A percentile compares a stretch with the other conserved stretches of the same genome.
phyloP scores from a whole-genome alignment of 1,140 invertebrate genomes.

The Hypothenemus hampei region DNA sequence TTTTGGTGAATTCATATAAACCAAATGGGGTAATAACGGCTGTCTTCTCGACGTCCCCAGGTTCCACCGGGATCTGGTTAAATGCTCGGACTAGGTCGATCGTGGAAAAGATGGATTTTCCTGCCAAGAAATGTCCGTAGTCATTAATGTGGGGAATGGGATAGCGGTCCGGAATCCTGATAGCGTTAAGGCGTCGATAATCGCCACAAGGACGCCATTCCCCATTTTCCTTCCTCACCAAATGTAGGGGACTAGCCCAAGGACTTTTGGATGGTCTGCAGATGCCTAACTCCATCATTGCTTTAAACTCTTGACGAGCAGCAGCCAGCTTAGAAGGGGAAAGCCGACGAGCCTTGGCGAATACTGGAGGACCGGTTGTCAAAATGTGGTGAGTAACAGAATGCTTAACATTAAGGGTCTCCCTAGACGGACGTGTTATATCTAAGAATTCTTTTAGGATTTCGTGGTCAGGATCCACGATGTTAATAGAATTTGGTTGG shows the following conservation, averaged over 20 bases:
- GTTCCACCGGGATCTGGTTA: neutral
- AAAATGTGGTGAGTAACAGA: neutral
- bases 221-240: neutral
- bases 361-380: neutral
- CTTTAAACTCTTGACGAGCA: neutral
- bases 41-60: neutral
- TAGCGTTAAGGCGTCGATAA: neutral
- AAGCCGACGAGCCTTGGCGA: neutral
- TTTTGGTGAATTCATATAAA: conserved; percentile 36
- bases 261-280: neutral
- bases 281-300: neutral
- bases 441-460: neutral
- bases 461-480: neutral
- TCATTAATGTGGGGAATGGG: neutral
- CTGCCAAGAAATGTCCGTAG: neutral
- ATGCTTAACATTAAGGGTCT: neutral
- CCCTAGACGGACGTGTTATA: neutral
- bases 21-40: conserved; percentile 37
- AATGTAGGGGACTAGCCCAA: neutral
- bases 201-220: neutral
- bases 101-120: neutral
- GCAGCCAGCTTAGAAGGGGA: neutral
- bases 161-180: neutral
- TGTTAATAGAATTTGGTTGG: no score
- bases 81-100: neutral